Evolutionary conservation across 1,140 invertebrate genomes (phyloP), one percentile per base, ranked within the genome.

Genomic region (Varroa destructor): DNA sequence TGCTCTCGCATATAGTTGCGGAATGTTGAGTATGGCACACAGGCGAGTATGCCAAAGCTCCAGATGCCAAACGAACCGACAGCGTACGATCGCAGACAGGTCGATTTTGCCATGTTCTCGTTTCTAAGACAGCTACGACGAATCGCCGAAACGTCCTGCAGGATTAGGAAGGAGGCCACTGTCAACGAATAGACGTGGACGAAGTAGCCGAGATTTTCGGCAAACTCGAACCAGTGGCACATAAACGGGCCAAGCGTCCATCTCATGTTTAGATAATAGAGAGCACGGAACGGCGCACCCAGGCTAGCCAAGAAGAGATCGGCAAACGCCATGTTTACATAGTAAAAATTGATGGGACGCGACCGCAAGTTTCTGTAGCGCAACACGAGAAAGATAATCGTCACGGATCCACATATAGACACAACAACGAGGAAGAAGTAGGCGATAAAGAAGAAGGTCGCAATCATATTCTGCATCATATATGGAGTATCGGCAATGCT

Each of bases 371-470:
- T 67, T 46, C 61, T 12, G 46, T 67, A 67, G 37, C 61, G 61
- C 1, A 67, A 37, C 12, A 67, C 61, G 37, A 67, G 40, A 37
- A 67, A 67, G 40, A 67, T 46, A 37, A 67, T 40, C 5, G 61
- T 43, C 37, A 67, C 61, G 1, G 61, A 40, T 40, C 61, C 61
- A 37, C 14, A 67, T 46, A 67, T 67, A 2, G 61, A 12, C 10
- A 67, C 61, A 40, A 67, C 61, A 14, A 67, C 40, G 40, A 67
- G 37, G 37, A 67, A 67, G 40, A 67, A 43, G 37, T 67, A 67
- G 40, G 61, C 61, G 61, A 67, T 46, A 46, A 67, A 67, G 61
- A 67, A 67, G 46, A 67, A 67, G 40, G 61, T 67, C 14, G 61
- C 61, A 37, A 67, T 67, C 46, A 67, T 67, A 37, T 67, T 67